Evolutionary conservation across 2,113 vertebrate genomes (phyloP).

Genomic region (Tursiops truncatus): DNA sequence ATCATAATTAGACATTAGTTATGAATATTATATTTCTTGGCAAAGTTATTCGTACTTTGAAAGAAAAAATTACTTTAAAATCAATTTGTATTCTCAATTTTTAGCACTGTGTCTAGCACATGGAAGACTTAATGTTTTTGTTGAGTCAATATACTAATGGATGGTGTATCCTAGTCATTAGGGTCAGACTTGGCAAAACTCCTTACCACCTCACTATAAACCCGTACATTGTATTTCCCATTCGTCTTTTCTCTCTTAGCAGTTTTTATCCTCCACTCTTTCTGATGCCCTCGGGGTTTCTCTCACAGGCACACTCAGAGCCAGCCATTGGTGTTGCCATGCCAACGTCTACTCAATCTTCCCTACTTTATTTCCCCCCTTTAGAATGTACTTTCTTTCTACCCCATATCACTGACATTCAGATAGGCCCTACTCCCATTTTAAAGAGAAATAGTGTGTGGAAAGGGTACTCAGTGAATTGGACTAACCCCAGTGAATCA

Average conservation of each 20-base stretch:
- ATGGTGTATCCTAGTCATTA: not conserved
- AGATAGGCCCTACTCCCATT: not conserved
- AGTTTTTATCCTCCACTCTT: not conserved
- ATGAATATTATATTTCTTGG: not conserved
- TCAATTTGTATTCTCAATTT: not conserved
- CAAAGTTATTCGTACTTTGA: not conserved
- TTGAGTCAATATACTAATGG: not conserved
- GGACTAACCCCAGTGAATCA: constrained; percentile 1
- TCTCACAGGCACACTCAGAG: not conserved
- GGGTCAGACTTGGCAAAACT: not conserved
- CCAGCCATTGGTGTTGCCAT: not conserved
- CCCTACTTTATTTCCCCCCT: constrained; percentile 37
- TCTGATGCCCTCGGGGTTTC: not conserved
- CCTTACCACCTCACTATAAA: not conserved
- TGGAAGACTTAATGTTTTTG: not conserved
- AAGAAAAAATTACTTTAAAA: not conserved
- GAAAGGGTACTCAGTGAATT: constrained; percentile 35
- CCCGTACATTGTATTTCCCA: not conserved
- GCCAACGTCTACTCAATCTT: constrained; percentile 21
- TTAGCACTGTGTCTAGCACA: not conserved
- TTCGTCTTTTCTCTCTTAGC: not conserved
- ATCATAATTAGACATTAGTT: not conserved
- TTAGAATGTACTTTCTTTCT: constrained; percentile 3
- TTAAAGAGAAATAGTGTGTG: constrained; percentile 29
- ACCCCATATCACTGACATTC: constrained; percentile 23